Evolutionary conservation across 2,797 vertebrate species (phyloP).

Genomic region (Capromys pilorides): DNA sequence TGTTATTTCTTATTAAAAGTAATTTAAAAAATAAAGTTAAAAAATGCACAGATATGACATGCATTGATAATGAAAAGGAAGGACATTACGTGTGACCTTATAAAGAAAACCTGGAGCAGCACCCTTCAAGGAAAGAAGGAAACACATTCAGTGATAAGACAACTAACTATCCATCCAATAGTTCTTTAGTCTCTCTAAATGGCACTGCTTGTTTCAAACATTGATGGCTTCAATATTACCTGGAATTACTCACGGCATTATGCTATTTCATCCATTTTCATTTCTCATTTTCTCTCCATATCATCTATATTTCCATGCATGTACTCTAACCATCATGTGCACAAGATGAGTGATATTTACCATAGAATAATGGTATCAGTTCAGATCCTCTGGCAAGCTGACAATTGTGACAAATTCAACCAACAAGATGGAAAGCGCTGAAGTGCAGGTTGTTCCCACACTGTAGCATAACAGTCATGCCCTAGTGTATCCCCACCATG

Average conservation of each 20-base stretch:
- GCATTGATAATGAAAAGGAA: not conserved
- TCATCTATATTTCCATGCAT: not conserved
- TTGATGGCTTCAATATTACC: slow-evolving; percentile 35
- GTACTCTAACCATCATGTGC: not conserved
- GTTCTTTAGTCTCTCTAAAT: not conserved
- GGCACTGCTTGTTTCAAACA: slow-evolving; percentile 26
- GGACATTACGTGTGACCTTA: slow-evolving; percentile 5
- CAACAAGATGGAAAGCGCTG: not conserved
- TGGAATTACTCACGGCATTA: not conserved
- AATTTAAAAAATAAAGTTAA: too few relatives aligned
- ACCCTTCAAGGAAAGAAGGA: not conserved
- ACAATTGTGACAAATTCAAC: not conserved
- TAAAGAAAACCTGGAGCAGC: slow-evolving; percentile 28
- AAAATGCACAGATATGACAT: not conserved
- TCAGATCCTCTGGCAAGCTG: slow-evolving; percentile 7
- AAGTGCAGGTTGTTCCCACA: not conserved
- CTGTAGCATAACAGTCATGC: not conserved
- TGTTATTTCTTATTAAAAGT: too few relatives aligned
- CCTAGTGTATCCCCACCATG: not conserved
- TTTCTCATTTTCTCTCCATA: slow-evolving; percentile 30
- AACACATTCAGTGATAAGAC: not conserved
- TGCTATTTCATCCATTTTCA: slow-evolving; percentile 19
- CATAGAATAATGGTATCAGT: not conserved
- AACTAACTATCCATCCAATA: not conserved
- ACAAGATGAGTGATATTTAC: slow-evolving; percentile 10